These are phyloP conservation scores for Ormyrus pomaceus DNA, from an alignment of 2,888 invertebrate species.

Conservation along the genomic window DNA sequence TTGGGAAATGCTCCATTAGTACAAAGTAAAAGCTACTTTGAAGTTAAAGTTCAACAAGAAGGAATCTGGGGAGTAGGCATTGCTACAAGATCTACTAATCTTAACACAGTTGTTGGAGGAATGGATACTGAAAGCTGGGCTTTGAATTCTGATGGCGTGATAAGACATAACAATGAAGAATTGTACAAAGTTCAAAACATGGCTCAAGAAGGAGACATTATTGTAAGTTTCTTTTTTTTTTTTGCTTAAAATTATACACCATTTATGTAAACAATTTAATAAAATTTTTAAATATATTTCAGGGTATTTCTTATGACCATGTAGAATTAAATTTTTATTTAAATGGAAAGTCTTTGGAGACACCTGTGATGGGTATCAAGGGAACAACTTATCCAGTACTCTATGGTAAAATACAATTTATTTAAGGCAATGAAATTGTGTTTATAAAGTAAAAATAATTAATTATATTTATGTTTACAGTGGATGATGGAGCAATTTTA, in stretches of 20 bases:
- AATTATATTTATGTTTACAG: conserved; percentile 78
- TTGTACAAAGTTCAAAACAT: conserved; percentile 77
- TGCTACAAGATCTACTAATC: conserved; percentile 90
- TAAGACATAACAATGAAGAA: conserved; percentile 90
- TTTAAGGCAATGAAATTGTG: not conserved
- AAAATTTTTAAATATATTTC: conserved; percentile 61
- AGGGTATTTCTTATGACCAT: conserved; percentile 97
- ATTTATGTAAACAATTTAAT: not conserved
- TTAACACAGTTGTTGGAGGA: conserved; percentile 89
- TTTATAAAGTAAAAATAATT: conserved; percentile 32
- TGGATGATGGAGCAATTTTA: conserved; percentile 97
- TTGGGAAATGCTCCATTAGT: conserved; percentile 95
- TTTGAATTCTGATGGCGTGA: conserved; percentile 90
- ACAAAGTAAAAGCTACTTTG: conserved; percentile 98
- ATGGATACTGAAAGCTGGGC: conserved; percentile 95
- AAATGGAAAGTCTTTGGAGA: conserved; percentile 92
- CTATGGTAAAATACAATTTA: conserved; percentile 82
- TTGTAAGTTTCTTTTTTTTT: conserved; percentile 77
- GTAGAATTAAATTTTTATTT: conserved; percentile 95
- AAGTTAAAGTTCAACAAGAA: conserved; percentile 97
- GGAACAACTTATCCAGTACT: conserved; percentile 94
- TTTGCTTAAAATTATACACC: conserved; percentile 15
- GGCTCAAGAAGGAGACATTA: conserved; percentile 94
- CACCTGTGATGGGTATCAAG: conserved; percentile 90
- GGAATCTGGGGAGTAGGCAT: conserved; percentile 97